Evolutionary conservation across 2,113 vertebrate genomes (phyloP).

Genomic region (Meriones unguiculatus): DNA sequence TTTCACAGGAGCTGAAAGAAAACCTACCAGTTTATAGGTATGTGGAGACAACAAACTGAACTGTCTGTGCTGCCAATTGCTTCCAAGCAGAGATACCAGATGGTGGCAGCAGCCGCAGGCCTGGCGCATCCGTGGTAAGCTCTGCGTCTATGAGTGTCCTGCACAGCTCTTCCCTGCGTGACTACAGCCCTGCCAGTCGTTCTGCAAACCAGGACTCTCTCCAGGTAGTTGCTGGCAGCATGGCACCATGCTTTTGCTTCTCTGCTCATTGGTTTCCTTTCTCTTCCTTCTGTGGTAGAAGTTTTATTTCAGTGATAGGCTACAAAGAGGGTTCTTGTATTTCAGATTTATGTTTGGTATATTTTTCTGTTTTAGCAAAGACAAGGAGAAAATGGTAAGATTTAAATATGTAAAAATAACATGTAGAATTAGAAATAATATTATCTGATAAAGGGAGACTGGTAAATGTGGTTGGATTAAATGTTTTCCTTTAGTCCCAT

Average conservation of each 20-base stretch:
- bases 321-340: slow-evolving; percentile 15
- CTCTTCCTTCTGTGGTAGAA: slow-evolving; percentile 62
- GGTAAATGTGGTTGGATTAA: slow-evolving; percentile 9
- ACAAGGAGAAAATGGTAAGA: slow-evolving; percentile 43
- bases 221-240: slow-evolving; percentile 85
- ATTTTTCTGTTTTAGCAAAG: neutral
- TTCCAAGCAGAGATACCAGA: slow-evolving; percentile 91
- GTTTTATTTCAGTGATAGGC: slow-evolving; percentile 38
- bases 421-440: slow-evolving; percentile 27
- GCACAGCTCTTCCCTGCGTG: slow-evolving; percentile 90
- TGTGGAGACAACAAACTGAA: neutral
- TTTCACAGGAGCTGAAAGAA: slow-evolving; percentile 4
- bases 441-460: slow-evolving; percentile 19
- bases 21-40: neutral
- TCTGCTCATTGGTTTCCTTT: slow-evolving; percentile 70
- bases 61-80: neutral
- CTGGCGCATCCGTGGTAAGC: slow-evolving; percentile 94
- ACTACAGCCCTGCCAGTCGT: slow-evolving; percentile 89
- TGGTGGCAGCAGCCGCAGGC: slow-evolving; percentile 90
- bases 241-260: slow-evolving; percentile 17
- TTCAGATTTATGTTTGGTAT: slow-evolving; percentile 23
- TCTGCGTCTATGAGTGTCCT: slow-evolving; percentile 89
- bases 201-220: slow-evolving; percentile 91
- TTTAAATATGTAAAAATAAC: slow-evolving; percentile 33
- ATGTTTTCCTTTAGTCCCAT: slow-evolving; percentile 45